phyloP scores from a whole-genome alignment of 2,888 invertebrate species.

The Bugula neritina region DNA sequence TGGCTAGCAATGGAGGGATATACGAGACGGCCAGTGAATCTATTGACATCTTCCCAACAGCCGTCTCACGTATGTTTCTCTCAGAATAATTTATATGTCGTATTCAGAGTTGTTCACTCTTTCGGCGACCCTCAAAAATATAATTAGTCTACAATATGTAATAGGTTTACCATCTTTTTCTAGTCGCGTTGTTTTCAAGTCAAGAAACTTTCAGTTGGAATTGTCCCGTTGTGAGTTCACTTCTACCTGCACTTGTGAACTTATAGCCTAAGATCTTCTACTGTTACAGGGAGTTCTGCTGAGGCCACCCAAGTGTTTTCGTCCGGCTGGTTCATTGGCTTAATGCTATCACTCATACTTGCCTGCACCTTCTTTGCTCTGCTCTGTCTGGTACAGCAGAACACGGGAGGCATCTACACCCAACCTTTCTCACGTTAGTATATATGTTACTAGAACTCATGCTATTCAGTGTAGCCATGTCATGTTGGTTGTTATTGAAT shows the following conservation, averaged over 20 bases:
- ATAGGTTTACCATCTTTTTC: too few relatives aligned
- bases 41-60: conserved; percentile 10
- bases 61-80: neutral
- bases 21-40: conserved; percentile 18
- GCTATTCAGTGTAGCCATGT: too few relatives aligned
- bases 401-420: conserved; percentile 8
- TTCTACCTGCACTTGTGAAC: neutral
- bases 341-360: conserved; percentile 46
- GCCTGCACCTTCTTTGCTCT: conserved; percentile 43
- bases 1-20: conserved; percentile 25
- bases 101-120: too few relatives aligned
- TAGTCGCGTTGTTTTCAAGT: too few relatives aligned
- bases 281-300: conserved; percentile 6
- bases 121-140: too few relatives aligned
- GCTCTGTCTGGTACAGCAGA: conserved; percentile 35
- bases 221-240: too few relatives aligned
- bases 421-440: neutral
- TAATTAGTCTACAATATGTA: too few relatives aligned
- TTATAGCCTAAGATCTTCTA: neutral
- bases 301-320: conserved; percentile 37
- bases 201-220: too few relatives aligned
- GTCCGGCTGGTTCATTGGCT: conserved; percentile 54
- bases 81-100: too few relatives aligned
- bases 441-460: too few relatives aligned
- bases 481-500: too few relatives aligned